Percentiles rank a stretch among this genome's conserved stretches.
phyloP scores from a whole-genome alignment of 1,140 invertebrate species.

The Drosophila ambigua region DNA sequence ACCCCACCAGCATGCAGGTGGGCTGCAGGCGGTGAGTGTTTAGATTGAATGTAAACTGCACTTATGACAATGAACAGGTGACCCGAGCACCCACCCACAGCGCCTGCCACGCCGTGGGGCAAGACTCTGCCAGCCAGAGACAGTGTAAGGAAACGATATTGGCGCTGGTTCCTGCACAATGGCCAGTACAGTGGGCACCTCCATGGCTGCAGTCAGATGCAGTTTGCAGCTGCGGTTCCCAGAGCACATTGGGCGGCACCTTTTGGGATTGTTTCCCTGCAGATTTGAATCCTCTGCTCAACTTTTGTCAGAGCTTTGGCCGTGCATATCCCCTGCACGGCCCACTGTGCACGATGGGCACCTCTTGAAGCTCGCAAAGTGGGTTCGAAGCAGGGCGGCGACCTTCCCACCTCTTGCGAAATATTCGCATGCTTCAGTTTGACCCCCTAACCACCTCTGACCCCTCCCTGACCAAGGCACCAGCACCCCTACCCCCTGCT shows the following conservation, averaged over 20 bases:
- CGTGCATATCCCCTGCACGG: no score
- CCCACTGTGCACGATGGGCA: no score
- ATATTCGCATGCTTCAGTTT: conserved; percentile 14
- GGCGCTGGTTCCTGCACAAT: conserved; percentile 16
- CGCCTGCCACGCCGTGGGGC: conserved; percentile 27
- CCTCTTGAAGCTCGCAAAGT: not conserved
- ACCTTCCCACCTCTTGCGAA: not conserved
- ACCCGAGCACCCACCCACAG: conserved; percentile 22
- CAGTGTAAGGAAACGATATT: conserved; percentile 13
- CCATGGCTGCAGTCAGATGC: no score
- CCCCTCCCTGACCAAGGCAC: conserved; percentile 24
- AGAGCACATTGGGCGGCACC: no score
- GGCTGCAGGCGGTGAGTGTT: conserved; percentile 53
- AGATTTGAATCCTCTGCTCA: no score
- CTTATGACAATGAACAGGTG: conserved; percentile 79
- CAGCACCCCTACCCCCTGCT: not conserved
- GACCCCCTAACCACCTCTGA: not conserved
- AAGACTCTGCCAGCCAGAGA: conserved; percentile 10
- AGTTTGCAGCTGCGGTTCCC: no score
- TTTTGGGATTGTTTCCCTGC: no score
- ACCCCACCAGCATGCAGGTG: not conserved
- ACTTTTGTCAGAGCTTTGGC: no score
- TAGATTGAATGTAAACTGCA: conserved; percentile 80
- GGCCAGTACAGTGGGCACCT: not conserved
- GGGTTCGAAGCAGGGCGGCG: not conserved